Percentiles rank a stretch among this genome's conserved stretches.
These are phyloP conservation scores for Sthenelais limicola DNA, from an alignment of 2,888 invertebrate genomes.

Conservation along the genomic window DNA sequence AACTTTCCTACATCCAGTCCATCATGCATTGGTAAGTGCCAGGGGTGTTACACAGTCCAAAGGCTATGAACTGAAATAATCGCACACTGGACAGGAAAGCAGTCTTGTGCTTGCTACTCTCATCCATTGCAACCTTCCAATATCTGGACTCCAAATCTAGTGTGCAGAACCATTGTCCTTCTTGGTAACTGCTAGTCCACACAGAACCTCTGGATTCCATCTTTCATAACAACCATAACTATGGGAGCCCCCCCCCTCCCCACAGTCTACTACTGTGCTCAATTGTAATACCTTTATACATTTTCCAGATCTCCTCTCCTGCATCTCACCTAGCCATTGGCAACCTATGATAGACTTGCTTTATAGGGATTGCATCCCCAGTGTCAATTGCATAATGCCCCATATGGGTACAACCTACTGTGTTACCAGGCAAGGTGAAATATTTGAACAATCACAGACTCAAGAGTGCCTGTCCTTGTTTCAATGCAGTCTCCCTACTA, in stretches of 20 bases:
- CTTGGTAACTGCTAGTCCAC: background rate
- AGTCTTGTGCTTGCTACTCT: background rate
- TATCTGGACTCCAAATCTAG: background rate
- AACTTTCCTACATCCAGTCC: background rate
- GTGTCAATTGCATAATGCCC: no score
- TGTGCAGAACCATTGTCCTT: background rate
- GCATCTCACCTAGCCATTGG: background rate
- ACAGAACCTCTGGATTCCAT: background rate
- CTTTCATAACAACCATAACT: constrained; percentile 11
- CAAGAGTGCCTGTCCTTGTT: no score
- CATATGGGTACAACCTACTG: no score
- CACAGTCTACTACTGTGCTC: background rate
- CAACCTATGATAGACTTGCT: background rate
- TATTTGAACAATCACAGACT: no score
- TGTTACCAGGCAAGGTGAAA: no score
- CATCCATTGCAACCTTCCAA: constrained; percentile 4
- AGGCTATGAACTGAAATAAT: constrained; percentile 20
- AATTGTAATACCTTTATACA: background rate
- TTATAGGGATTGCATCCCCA: no score
- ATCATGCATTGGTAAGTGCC: constrained; percentile 26
- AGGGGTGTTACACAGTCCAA: constrained; percentile 19
- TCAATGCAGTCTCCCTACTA: no score
- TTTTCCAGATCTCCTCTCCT: background rate
- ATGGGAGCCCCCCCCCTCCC: background rate
- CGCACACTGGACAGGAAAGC: background rate